phyloP scores from a whole-genome alignment of 1,140 invertebrate species.

The Drosophila mojavensis region DNA sequence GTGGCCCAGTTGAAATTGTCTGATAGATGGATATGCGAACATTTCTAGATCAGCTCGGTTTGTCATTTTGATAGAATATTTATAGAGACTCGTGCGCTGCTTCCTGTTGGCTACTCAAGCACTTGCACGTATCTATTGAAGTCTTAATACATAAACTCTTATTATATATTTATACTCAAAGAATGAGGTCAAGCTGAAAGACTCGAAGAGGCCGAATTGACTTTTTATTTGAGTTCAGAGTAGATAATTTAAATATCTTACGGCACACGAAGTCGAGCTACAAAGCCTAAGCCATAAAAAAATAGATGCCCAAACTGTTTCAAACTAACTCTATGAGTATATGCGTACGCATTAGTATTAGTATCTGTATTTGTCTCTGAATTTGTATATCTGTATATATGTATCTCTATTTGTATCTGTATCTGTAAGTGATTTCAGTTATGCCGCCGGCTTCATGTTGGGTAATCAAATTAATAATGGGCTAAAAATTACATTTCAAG shows the following conservation, averaged over 20 bases:
- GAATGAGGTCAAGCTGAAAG: constrained; percentile 27
- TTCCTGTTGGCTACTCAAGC: no score
- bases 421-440: constrained; percentile 45
- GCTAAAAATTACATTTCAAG: constrained; percentile 67
- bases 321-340: background rate
- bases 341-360: background rate
- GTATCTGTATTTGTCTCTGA: constrained; percentile 19
- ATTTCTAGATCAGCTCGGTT: no score
- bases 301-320: constrained; percentile 11
- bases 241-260: constrained; percentile 49
- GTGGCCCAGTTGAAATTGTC: no score
- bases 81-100: no score
- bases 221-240: constrained; percentile 1
- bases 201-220: constrained; percentile 3
- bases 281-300: background rate
- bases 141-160: no score
- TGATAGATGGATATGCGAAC: no score
- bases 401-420: constrained; percentile 19
- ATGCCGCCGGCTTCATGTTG: constrained; percentile 50
- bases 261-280: background rate
- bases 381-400: constrained; percentile 9
- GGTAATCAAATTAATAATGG: constrained; percentile 78
- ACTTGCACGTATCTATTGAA: no score
- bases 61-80: no score
- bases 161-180: background rate